phyloP scores from a whole-genome alignment of 2,888 invertebrate genomes.

The Flexamia atlantica region DNA sequence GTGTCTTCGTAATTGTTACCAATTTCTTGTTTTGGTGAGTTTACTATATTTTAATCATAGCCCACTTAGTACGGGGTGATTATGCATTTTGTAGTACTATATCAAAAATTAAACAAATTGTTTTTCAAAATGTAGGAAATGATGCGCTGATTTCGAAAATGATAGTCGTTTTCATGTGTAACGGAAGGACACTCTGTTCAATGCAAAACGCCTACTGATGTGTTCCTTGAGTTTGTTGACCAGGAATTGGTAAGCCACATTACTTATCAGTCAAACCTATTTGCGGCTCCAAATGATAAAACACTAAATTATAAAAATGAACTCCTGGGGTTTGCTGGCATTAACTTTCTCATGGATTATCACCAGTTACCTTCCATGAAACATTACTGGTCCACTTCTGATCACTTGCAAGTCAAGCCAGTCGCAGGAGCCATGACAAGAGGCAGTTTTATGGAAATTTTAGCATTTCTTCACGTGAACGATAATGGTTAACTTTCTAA shows the following conservation, averaged over 20 bases:
- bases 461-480: slow-evolving; percentile 65
- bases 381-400: slow-evolving; percentile 55
- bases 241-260: slow-evolving; percentile 42
- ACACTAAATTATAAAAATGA: slow-evolving; percentile 41
- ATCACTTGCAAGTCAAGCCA: slow-evolving; percentile 59
- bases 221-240: slow-evolving; percentile 35
- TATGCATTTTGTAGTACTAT: too few relatives aligned
- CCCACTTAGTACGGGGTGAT: too few relatives aligned
- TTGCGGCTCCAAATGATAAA: slow-evolving; percentile 59
- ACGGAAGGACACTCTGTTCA: too few relatives aligned
- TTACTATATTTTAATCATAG: too few relatives aligned
- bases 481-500: slow-evolving; percentile 65
- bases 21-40: too few relatives aligned
- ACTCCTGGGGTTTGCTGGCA: slow-evolving; percentile 60
- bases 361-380: slow-evolving; percentile 45
- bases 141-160: too few relatives aligned
- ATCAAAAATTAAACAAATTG: too few relatives aligned
- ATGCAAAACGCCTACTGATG: too few relatives aligned
- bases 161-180: too few relatives aligned
- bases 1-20: too few relatives aligned
- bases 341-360: slow-evolving; percentile 61
- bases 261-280: slow-evolving; percentile 61
- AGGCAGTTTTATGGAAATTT: slow-evolving; percentile 64
- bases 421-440: slow-evolving; percentile 64
- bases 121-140: too few relatives aligned